Evolutionary conservation across 2,113 vertebrate species (phyloP).

Genomic region (Zapornia atra): DNA sequence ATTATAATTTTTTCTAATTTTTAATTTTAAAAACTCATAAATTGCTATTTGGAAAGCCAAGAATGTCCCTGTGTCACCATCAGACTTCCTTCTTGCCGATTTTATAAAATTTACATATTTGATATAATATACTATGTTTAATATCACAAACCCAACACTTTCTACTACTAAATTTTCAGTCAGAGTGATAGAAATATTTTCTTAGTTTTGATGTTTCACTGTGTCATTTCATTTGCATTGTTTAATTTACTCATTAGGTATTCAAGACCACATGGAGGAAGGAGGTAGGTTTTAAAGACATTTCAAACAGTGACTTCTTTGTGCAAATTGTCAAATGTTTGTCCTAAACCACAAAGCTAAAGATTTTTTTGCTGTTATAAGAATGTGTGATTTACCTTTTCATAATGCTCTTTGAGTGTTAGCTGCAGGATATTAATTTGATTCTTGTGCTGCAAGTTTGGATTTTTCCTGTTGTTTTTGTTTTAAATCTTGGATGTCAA

Average conservation of each 20-base stretch:
- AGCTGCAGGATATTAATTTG: not conserved
- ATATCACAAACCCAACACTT: not conserved
- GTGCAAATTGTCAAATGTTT: not conserved
- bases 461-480: not conserved
- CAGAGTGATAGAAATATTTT: not conserved
- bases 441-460: not conserved
- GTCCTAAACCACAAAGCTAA: not conserved
- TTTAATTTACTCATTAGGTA: accelerated
- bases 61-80: not conserved
- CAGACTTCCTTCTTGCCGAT: not conserved
- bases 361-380: not conserved
- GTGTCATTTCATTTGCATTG: not conserved
- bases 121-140: not conserved
- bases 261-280: not conserved
- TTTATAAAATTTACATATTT: not conserved
- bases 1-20: not conserved
- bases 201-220: accelerated
- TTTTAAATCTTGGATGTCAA: not conserved
- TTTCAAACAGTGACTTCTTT: not conserved
- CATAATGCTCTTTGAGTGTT: not conserved
- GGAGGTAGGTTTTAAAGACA: not conserved
- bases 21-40: not conserved
- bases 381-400: not conserved
- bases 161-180: not conserved
- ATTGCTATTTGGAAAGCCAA: not conserved